Evolutionary conservation across 2,888 invertebrate genomes (phyloP).

Genomic region (Hofmannophila pseudospretella): DNA sequence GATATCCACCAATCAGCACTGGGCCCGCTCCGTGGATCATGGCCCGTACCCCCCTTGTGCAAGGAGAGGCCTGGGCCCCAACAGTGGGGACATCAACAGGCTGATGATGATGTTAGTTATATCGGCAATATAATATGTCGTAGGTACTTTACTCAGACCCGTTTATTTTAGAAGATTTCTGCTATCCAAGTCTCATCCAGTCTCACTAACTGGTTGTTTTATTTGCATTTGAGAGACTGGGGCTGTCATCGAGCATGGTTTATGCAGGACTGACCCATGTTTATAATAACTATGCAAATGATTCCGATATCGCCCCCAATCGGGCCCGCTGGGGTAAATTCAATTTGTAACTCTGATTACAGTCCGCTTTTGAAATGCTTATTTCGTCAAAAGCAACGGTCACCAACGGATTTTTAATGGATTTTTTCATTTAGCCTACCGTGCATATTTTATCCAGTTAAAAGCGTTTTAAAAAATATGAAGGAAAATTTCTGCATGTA

Average conservation of each 20-base stretch:
- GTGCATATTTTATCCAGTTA: background rate
- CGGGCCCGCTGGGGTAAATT: constrained; percentile 59
- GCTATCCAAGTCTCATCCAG: no score
- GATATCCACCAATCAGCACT: no score
- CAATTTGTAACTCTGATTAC: constrained; percentile 74
- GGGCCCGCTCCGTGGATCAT: no score
- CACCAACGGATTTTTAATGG: constrained; percentile 32
- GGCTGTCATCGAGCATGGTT: constrained; percentile 60
- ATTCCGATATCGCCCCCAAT: constrained; percentile 66
- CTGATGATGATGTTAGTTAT: no score
- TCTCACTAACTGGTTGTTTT: constrained; percentile 18
- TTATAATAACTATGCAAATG: constrained; percentile 77
- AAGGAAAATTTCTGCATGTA: no score
- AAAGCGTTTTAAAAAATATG: no score
- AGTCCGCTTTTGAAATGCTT: constrained; percentile 57
- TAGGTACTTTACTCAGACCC: no score
- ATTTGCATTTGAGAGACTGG: constrained; percentile 61
- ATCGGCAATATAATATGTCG: no score
- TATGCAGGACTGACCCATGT: constrained; percentile 72
- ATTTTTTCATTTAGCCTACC: constrained; percentile 24
- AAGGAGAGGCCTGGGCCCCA: no score
- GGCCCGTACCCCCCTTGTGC: no score
- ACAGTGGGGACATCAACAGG: no score
- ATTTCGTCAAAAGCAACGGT: constrained; percentile 31
- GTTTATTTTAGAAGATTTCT: no score